A percentile compares a stretch with the other conserved stretches of the same genome.
These are phyloP conservation scores for Pachypanchax playfairii DNA, from an alignment of 2,113 vertebrate genomes.

Conservation along the genomic window DNA sequence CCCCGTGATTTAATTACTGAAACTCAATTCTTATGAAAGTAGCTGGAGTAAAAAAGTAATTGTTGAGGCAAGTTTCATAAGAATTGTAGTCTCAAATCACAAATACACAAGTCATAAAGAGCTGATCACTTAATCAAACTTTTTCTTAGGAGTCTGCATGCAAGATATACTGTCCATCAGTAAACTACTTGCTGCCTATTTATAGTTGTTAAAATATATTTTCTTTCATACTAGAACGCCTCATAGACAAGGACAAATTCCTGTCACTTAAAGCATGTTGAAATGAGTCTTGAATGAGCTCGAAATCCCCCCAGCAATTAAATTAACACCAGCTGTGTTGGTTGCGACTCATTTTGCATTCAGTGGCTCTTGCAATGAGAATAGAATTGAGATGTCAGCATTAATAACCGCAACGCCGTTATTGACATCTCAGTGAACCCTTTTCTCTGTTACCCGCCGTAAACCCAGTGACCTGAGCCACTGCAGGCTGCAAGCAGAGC, in stretches of 20 bases:
- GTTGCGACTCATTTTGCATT: not conserved
- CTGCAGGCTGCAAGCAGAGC: conserved; percentile 35
- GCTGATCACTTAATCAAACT: conserved; percentile 32
- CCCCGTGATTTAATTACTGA: conserved; percentile 36
- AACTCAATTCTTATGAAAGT: conserved; percentile 64
- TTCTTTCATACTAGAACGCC: conserved; percentile 15
- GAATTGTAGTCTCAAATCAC: conserved; percentile 6
- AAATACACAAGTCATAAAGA: conserved; percentile 21
- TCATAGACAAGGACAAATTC: no score
- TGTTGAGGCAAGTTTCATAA: conserved; percentile 29
- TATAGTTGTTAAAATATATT: conserved; percentile 37
- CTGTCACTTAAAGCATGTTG: conserved; percentile 2
- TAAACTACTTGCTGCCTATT: conserved; percentile 18
- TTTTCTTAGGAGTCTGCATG: no score
- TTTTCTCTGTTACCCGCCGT: conserved; percentile 36
- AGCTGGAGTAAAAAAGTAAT: conserved; percentile 49
- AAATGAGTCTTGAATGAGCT: conserved; percentile 7
- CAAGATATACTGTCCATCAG: no score
- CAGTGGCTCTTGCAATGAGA: conserved; percentile 10
- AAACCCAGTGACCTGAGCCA: conserved; percentile 58
- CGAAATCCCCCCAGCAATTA: not conserved
- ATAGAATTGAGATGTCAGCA: conserved; percentile 24
- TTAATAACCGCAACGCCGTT: conserved; percentile 28
- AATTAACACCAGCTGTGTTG: not conserved
- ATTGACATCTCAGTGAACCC: conserved; percentile 39